Conservation (phyloP, 1,140 invertebrate species). For the Ceratina australensis region DNA sequence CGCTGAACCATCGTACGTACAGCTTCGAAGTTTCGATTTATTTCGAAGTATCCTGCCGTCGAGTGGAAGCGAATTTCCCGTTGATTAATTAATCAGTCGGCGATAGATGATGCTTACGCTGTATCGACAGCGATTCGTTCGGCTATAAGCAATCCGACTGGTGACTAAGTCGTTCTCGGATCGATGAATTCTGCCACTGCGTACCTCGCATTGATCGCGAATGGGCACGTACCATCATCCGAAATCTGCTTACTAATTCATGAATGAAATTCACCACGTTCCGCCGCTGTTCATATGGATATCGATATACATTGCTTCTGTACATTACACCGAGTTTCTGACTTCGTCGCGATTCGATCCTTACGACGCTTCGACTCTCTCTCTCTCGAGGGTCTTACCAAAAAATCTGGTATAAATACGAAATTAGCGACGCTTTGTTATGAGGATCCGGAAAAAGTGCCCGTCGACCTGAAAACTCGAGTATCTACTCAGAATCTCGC, state of each 20-base stretch:
- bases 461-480: conserved; percentile 10
- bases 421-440: neutral
- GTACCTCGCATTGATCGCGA: conserved; percentile 44
- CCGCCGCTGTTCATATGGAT: conserved; percentile 25
- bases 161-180: conserved; percentile 25
- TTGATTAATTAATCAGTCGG: conserved; percentile 34
- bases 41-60: neutral
- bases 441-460: neutral
- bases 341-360: neutral
- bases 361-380: neutral
- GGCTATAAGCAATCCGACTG: conserved; percentile 34
- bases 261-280: conserved; percentile 26
- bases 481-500: conserved; percentile 47
- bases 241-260: conserved; percentile 53
- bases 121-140: conserved; percentile 16
- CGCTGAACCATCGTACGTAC: neutral
- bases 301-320: conserved; percentile 19
- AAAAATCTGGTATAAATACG: no score
- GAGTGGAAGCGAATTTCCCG: neutral
- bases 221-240: conserved; percentile 22
- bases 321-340: neutral
- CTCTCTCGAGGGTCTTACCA: no score
- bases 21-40: neutral
- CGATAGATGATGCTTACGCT: conserved; percentile 8
- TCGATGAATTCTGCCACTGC: conserved; percentile 42